These are phyloP conservation scores for Falco berigora DNA, from an alignment of 2,797 vertebrate species.

Conservation along the genomic window DNA sequence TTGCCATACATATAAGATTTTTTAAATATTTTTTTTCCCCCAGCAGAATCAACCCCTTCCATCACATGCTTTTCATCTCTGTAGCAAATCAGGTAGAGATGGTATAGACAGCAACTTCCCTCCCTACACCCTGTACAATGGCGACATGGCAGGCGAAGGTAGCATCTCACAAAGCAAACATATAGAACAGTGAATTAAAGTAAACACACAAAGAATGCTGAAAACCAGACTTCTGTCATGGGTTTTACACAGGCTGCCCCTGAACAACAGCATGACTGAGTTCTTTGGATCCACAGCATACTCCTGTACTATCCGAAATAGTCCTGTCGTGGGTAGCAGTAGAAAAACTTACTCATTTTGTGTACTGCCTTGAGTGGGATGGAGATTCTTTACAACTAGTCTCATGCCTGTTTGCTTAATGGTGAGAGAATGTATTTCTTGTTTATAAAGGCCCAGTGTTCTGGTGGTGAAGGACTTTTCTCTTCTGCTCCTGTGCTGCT, in stretches of 20 bases:
- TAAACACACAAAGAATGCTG: not conserved
- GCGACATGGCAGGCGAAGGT: fast-evolving
- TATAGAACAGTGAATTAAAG: not conserved
- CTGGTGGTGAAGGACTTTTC: not conserved
- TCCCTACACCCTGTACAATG: not conserved
- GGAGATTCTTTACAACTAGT: not conserved
- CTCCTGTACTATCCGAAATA: not conserved
- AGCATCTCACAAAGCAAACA: not conserved
- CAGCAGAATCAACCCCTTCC: not conserved
- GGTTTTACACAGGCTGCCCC: not conserved
- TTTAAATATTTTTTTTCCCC: not conserved
- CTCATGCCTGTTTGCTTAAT: not conserved
- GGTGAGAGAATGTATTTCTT: not conserved
- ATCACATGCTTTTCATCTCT: not conserved
- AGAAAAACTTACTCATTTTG: not conserved
- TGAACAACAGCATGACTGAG: not conserved
- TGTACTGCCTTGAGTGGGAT: not conserved
- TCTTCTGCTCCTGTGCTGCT: not conserved
- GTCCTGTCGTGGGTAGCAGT: not conserved
- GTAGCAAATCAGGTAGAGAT: not conserved
- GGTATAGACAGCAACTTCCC: not conserved
- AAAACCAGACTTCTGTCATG: not conserved
- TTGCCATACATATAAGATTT: not conserved
- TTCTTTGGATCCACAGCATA: not conserved
- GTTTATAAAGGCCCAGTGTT: not conserved